Base-by-base conservation (phyloP, 2,888 invertebrate species). In the Peribatodes rhomboidaria region DNA sequence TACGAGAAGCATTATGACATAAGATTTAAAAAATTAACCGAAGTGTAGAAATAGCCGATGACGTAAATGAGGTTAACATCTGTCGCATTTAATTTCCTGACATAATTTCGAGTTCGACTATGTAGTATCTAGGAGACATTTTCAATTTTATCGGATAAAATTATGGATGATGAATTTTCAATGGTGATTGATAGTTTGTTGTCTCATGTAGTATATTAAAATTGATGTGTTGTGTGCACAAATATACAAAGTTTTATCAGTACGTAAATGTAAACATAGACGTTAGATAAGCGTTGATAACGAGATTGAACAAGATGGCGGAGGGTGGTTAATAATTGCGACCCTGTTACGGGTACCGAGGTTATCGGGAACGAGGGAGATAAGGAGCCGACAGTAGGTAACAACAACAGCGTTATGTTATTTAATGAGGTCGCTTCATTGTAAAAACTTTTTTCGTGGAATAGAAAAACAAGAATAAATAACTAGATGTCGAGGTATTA, bases 301-400 rank as follows among this genome's bases (percentile, higher is more conserved):
- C 81, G 78, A 76, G 80, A 81, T 83, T 82, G 80, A 75, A 85
- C 81, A 83, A 87, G 83, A 87, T 84, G 85, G 86, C 78, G 81
- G 67, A 63, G 70, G 63, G 67, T 73, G 73, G 56, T 56, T 56
- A n/a, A 46, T 74, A 79, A 63, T 73, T 69, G 70, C 77, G 80
- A 80, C 81, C 79, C 74, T 72, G 68, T 78, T 75, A 73, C 70
- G 75, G 69, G 69, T 73, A 70, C 67, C 27, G 68, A 60, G 74
- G 71, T 73, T 78, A 78, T 77, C 76, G 47, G 50, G 56, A 42
- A 49, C 44, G 10, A 47, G 20, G 18, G 18, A 41, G 69, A 65
- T 66, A 63, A 67, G 35, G 18, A 47, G 50, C 46, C 42, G 54
- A 54, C 33, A 39, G 44, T 59, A 58, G 52, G 61, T 62, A 59